Conservation (phyloP, 2,113 vertebrate genomes). For the Xerus inauris region DNA sequence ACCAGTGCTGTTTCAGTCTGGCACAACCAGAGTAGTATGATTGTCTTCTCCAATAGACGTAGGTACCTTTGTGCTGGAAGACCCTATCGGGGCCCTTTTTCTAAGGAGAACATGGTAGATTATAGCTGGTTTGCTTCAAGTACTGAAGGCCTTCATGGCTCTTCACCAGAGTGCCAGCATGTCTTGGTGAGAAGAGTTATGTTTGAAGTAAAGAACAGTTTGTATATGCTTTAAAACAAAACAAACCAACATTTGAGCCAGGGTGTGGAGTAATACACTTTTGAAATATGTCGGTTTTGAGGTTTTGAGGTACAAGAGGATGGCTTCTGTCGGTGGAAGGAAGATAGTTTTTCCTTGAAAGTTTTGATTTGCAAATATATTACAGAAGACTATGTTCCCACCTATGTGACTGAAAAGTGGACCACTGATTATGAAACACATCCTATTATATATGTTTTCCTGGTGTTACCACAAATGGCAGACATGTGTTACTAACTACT, state of each 20-base stretch:
- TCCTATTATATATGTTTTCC: neutral
- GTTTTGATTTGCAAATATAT: neutral
- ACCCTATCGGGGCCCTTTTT: neutral
- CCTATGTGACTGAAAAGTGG: neutral
- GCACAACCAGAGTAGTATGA: neutral
- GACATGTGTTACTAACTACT: neutral
- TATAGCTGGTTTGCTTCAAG: neutral
- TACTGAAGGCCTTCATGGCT: neutral
- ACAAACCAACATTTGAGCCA: neutral
- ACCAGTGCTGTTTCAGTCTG: neutral
- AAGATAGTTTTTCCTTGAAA: neutral
- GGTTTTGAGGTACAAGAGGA: neutral
- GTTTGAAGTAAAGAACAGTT: neutral
- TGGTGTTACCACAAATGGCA: conserved; percentile 9
- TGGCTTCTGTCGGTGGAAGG: neutral
- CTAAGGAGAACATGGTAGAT: neutral
- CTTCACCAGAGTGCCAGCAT: neutral
- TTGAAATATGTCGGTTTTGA: neutral
- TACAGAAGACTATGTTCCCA: neutral
- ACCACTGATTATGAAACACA: neutral
- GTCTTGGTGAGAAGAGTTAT: neutral
- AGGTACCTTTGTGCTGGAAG: neutral
- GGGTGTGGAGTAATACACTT: neutral
- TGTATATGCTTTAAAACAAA: conserved; percentile 23
- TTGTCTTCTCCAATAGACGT: neutral